Conservation (phyloP, 2,113 vertebrate species). For the Catharus fuscescens region DNA sequence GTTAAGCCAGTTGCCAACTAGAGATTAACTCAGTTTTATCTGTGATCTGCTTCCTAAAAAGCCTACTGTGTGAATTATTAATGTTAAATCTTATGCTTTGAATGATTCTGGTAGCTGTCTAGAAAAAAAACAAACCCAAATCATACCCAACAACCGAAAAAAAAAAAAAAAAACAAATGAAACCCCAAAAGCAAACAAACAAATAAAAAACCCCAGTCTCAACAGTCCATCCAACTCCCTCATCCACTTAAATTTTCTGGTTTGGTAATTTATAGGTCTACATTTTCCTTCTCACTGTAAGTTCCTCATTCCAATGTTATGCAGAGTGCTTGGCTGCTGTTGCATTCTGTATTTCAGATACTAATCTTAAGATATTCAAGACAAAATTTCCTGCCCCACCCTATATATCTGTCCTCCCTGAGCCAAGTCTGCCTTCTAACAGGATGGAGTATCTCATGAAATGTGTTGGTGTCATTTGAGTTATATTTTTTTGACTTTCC, state of each 20-base stretch:
- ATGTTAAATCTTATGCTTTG: not conserved
- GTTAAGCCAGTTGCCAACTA: not conserved
- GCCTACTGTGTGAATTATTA: not conserved
- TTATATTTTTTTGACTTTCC: not conserved
- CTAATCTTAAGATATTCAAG: not conserved
- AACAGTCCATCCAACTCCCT: not conserved
- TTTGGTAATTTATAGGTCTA: not conserved
- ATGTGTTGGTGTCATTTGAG: not conserved
- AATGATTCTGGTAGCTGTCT: not conserved
- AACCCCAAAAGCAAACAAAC: too few relatives aligned
- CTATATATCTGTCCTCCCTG: not conserved
- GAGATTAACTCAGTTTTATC: not conserved
- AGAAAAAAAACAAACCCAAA: not conserved
- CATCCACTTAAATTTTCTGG: not conserved
- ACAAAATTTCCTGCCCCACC: not conserved
- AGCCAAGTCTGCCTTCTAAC: not conserved
- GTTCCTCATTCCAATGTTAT: not conserved
- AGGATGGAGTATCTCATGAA: not conserved
- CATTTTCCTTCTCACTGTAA: not conserved
- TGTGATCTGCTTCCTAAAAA: not conserved
- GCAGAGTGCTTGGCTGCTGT: not conserved
- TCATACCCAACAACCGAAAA: not conserved
- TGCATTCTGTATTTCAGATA: not conserved
- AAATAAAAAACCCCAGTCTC: not conserved
- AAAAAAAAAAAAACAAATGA: not conserved